Base-by-base conservation (phyloP, 2,888 invertebrate species). In the Microplitis deprimator region DNA sequence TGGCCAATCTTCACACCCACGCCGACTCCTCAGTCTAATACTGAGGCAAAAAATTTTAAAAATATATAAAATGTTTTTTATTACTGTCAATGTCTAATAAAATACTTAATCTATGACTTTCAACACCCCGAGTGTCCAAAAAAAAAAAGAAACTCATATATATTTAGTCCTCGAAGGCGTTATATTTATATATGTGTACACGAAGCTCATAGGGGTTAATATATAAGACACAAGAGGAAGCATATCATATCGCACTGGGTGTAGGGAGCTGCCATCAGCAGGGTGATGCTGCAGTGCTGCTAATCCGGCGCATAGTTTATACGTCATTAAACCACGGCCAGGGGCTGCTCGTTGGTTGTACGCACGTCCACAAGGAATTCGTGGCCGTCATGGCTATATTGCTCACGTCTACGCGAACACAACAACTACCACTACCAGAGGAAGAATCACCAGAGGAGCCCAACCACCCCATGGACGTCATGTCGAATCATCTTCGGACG, bases 261-360 rank as follows among this genome's bases (percentile, higher is more conserved):
- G 62, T 62, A 62, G 38, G 38, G 38, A 65, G 65, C 17, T 5
- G 13, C 5, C 6, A n/a, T 7, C 13, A 29, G 29, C 20, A 68
- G 13, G 68, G 40, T 64, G 77, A 72, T 77, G 74, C 75, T 76
- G 79, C 77, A 75, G 83, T 82, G 82, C 81, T 83, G 85, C 85
- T 89, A 89, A 89, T 89, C 89, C 89, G 83, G 81, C 88, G 88
- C 89, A 89, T 89, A 89, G 89, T 89, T 89, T 89, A 89, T 89
- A 89, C 89, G 89, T 89, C 89, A 89, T 89, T 89, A 89, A 89
- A 89, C 88, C 85, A 64, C 50, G 72, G 78, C 62, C 40, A 77
- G 64, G 72, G 82, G 79, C 13, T 50, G 13, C 50, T 50, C 50
- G 71, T 79, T 81, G 81, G 82, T 80, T 85, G 86, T 84, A 84